These are phyloP conservation scores for Hyperoodon ampullatus DNA, from an alignment of 2,113 vertebrate genomes.

Conservation along the genomic window DNA sequence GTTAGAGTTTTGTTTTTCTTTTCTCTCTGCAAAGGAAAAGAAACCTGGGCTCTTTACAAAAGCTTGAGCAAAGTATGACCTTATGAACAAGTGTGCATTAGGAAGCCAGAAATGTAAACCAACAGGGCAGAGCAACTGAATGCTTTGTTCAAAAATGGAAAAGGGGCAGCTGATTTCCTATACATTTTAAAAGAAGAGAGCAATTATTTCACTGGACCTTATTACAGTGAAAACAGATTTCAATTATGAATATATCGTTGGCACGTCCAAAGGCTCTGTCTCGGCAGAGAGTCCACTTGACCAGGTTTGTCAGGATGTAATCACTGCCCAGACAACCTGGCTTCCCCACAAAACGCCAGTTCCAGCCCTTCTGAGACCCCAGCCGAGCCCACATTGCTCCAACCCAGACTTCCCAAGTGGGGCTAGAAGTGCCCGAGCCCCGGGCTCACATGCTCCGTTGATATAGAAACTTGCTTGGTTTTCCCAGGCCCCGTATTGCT, in stretches of 20 bases:
- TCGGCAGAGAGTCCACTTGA: neutral
- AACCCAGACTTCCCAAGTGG: neutral
- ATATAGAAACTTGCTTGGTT: neutral
- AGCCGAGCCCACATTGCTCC: too few species aligned
- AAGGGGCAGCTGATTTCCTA: slow-evolving; percentile 16
- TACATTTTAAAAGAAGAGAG: neutral
- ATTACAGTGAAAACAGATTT: neutral
- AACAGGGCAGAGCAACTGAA: neutral
- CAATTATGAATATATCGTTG: neutral
- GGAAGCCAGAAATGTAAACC: slow-evolving; percentile 1
- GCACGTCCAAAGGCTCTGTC: neutral
- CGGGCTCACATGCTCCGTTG: neutral
- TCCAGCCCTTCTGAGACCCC: neutral
- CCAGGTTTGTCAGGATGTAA: neutral
- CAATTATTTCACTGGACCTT: neutral
- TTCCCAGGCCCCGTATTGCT: neutral
- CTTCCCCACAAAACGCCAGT: neutral
- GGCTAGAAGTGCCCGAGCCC: neutral
- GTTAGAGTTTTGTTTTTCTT: slow-evolving; percentile 67
- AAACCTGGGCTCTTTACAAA: slow-evolving; percentile 86
- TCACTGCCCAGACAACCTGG: neutral
- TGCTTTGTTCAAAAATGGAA: slow-evolving; percentile 7
- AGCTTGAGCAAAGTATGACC: slow-evolving; percentile 67
- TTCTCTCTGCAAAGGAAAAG: slow-evolving; percentile 28
- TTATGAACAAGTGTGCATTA: slow-evolving; percentile 41